phyloP scores from a whole-genome alignment of 2,113 vertebrate species.

The Chlamydotis undulata region DNA sequence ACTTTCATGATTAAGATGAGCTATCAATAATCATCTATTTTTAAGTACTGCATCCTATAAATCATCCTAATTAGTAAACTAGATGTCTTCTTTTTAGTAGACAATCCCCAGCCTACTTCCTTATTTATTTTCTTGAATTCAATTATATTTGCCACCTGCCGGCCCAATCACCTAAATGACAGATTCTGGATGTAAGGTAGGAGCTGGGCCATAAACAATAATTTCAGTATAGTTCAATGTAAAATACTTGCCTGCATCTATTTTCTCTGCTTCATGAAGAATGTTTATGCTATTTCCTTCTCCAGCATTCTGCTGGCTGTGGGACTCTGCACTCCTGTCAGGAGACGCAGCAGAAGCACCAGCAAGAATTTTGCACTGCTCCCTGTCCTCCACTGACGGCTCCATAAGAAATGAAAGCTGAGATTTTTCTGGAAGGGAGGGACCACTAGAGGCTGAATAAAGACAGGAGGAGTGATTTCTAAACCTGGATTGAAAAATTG shows the following conservation, averaged over 20 bases:
- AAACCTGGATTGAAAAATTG: background rate
- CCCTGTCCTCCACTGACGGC: background rate
- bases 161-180: slow-evolving; percentile 62
- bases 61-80: slow-evolving; percentile 59
- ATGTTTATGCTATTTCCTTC: background rate
- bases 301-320: background rate
- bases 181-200: slow-evolving; percentile 58
- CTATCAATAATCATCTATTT: slow-evolving; percentile 54
- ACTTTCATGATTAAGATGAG: background rate
- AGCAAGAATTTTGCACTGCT: background rate
- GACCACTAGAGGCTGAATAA: background rate
- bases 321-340: background rate
- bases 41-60: slow-evolving; percentile 54
- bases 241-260: slow-evolving; percentile 37
- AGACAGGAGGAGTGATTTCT: background rate
- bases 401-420: background rate
- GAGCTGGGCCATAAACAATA: slow-evolving; percentile 52
- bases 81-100: slow-evolving; percentile 53
- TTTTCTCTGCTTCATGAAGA: slow-evolving; percentile 8
- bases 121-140: slow-evolving; percentile 58
- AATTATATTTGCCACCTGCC: slow-evolving; percentile 66
- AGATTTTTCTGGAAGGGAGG: background rate
- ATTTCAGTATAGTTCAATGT: slow-evolving; percentile 52
- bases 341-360: background rate
- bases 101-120: slow-evolving; percentile 51